phyloP scores from a whole-genome alignment of 2,888 invertebrate genomes.

The Sturmia bella region DNA sequence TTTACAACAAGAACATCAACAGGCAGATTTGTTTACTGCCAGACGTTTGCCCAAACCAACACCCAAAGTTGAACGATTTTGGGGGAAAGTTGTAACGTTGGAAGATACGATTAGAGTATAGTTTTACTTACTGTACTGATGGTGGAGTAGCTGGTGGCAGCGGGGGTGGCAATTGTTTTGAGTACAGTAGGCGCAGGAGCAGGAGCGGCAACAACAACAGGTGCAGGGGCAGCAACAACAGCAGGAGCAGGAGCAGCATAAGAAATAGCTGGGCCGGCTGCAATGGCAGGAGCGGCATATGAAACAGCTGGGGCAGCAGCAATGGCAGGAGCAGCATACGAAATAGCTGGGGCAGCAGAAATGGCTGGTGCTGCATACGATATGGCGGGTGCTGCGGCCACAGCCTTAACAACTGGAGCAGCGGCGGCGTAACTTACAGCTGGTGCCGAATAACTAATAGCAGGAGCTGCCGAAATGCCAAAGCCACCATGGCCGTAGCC shows the following conservation, averaged over 20 bases:
- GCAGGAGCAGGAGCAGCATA: constrained; percentile 50
- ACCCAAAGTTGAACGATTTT: too few species aligned
- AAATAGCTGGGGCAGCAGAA: constrained; percentile 48
- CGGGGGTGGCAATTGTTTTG: constrained; percentile 76
- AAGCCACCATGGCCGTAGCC: constrained; percentile 63
- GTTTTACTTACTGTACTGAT: constrained; percentile 82
- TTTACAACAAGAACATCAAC: too few species aligned
- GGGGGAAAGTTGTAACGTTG: too few species aligned
- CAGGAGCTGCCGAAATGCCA: constrained; percentile 70
- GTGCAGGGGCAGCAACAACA: constrained; percentile 58
- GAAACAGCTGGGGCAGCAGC: constrained; percentile 67
- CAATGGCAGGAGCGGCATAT: constrained; percentile 68
- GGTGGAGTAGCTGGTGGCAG: constrained; percentile 85
- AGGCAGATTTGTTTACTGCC: too few species aligned
- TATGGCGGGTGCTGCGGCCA: constrained; percentile 69
- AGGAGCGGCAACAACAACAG: constrained; percentile 49
- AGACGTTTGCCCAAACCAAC: too few species aligned
- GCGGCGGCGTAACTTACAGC: constrained; percentile 76
- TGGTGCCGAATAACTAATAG: constrained; percentile 75
- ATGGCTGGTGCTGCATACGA: constrained; percentile 67
- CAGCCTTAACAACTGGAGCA: constrained; percentile 73
- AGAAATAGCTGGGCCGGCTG: constrained; percentile 57
- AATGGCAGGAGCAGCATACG: constrained; percentile 73
- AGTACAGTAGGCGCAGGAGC: constrained; percentile 68
- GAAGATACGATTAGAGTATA: background rate